These are phyloP conservation scores for Psittacula derbiana DNA, from an alignment of 2,797 vertebrate species.

Conservation along the genomic window DNA sequence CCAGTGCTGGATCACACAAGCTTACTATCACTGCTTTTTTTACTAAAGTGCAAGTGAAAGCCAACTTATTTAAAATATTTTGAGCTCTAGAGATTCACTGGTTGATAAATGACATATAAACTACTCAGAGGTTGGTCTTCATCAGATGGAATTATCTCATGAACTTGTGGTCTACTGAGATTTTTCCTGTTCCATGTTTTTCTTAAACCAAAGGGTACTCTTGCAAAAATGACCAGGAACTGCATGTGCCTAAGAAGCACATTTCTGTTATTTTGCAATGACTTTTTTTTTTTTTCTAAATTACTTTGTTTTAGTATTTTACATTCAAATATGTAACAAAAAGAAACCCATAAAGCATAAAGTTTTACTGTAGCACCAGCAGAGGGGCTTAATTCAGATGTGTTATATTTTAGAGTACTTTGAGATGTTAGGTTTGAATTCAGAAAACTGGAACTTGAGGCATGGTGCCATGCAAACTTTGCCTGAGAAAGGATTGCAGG, in stretches of 20 bases:
- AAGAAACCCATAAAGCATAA: not conserved
- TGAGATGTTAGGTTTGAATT: not conserved
- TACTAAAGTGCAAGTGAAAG: not conserved
- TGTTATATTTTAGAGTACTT: not conserved
- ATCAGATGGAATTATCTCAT: not conserved
- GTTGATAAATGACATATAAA: not conserved
- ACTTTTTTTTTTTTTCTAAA: not conserved
- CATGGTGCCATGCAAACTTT: not conserved
- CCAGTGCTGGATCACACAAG: no score
- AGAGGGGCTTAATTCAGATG: not conserved
- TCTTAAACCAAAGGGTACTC: not conserved
- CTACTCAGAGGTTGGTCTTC: not conserved
- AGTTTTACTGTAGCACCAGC: slow-evolving; percentile 4
- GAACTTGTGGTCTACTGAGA: not conserved
- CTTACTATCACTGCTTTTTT: not conserved
- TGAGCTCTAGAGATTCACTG: not conserved
- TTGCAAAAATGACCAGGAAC: not conserved
- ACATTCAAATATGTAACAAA: not conserved
- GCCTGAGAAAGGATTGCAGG: not conserved
- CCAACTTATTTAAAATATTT: not conserved
- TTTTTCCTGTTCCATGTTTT: not conserved
- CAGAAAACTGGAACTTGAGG: not conserved
- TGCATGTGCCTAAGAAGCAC: not conserved
- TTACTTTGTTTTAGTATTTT: not conserved
- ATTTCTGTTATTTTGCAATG: not conserved